A percentile compares a stretch with the other conserved stretches of the same genome.
These are phyloP conservation scores for Hemiprocne comata DNA, from an alignment of 2,113 vertebrate genomes.

Conservation along the genomic window DNA sequence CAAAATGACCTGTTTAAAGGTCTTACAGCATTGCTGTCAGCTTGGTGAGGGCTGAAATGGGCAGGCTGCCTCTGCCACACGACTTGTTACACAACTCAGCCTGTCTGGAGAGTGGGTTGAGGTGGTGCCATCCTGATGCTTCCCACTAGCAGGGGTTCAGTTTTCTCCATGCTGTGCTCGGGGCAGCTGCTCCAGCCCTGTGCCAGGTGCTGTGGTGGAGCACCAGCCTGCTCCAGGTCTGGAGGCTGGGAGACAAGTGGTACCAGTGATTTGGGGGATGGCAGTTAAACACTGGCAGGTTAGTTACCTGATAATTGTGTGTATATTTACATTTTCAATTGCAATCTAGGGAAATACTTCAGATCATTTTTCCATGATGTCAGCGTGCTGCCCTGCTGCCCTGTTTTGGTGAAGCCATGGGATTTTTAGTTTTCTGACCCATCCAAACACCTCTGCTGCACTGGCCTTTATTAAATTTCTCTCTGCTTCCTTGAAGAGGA, in stretches of 20 bases:
- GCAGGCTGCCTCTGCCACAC: rapidly evolving
- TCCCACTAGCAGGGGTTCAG: background rate
- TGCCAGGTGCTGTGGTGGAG: background rate
- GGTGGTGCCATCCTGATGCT: rapidly evolving
- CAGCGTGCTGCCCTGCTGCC: background rate
- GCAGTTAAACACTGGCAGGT: background rate
- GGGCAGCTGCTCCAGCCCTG: background rate
- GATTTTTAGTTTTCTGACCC: background rate
- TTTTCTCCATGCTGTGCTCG: too few species aligned
- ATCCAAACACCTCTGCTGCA: background rate
- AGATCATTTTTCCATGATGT: rapidly evolving
- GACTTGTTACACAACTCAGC: rapidly evolving
- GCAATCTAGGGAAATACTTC: background rate
- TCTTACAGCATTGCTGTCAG: too few species aligned
- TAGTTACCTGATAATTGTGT: background rate
- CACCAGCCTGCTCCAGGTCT: background rate
- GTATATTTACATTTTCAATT: background rate
- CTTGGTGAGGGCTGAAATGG: rapidly evolving
- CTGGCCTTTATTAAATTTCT: background rate
- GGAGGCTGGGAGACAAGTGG: background rate
- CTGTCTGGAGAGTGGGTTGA: too few species aligned
- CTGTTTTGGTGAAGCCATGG: background rate
- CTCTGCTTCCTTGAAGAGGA: background rate
- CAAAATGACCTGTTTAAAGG: too few species aligned
- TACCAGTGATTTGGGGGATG: background rate